Conservation (phyloP, 2,888 invertebrate species). For the Seladonia tumulorum region DNA sequence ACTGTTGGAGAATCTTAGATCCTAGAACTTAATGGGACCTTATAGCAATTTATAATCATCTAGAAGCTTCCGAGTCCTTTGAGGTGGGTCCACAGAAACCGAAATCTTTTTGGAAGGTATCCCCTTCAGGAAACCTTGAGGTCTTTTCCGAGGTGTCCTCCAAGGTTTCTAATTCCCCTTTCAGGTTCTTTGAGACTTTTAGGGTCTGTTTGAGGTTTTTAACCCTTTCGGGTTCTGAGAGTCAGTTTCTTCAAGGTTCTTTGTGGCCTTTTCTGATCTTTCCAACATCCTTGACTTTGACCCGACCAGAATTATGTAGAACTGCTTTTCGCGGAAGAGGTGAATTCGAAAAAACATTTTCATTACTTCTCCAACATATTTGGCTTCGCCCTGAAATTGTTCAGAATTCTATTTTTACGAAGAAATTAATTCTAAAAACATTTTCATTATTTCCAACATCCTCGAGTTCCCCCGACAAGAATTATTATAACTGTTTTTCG, state of each 20-base stretch:
- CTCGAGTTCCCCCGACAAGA: too few species aligned
- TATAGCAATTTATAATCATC: neutral
- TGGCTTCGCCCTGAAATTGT: neutral
- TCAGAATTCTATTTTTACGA: neutral
- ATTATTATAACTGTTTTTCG: too few species aligned
- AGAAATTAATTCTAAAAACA: neutral
- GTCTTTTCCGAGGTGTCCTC: neutral
- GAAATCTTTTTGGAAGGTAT: neutral
- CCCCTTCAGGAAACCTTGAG: neutral
- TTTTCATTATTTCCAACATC: neutral
- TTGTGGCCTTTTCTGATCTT: neutral
- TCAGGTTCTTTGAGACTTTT: neutral
- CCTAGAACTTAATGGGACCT: neutral
- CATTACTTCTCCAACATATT: neutral
- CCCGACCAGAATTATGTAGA: neutral
- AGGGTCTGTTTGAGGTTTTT: neutral
- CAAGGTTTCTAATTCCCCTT: neutral
- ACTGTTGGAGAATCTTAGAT: neutral
- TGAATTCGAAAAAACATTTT: neutral
- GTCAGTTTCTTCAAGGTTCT: neutral
- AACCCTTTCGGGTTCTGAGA: neutral
- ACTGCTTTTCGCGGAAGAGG: neutral
- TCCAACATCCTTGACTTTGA: neutral
- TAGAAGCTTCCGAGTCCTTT: neutral
- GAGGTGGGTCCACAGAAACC: neutral